Evolutionary conservation across 2,113 vertebrate species (phyloP).

Genomic region (Axis porcinus): DNA sequence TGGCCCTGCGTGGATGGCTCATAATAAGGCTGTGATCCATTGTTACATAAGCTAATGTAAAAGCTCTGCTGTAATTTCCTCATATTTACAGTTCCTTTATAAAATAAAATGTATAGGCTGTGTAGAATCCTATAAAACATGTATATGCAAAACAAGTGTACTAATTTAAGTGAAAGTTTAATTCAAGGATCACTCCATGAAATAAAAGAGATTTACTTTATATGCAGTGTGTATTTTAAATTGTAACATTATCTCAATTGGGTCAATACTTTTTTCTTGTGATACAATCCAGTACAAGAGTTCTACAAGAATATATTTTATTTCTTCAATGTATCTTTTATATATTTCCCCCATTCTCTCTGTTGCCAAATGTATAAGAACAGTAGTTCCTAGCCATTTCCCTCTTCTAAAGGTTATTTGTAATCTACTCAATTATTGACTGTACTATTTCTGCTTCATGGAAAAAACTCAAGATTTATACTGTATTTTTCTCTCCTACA

Average conservation of each 20-base stretch:
- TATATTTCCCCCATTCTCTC: not conserved
- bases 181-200: not conserved
- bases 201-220: not conserved
- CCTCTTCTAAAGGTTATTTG: not conserved
- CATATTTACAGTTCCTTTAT: not conserved
- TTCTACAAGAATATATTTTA: not conserved
- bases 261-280: not conserved
- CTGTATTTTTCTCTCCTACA: not conserved
- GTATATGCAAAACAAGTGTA: not conserved
- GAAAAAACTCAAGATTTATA: not conserved
- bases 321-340: not conserved
- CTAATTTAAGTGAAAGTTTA: not conserved
- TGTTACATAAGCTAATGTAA: not conserved
- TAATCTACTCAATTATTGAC: not conserved
- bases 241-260: not conserved
- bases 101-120: not conserved
- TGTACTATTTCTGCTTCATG: not conserved
- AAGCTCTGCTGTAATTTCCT: not conserved
- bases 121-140: not conserved
- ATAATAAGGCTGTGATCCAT: not conserved
- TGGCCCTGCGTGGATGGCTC: not conserved
- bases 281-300: not conserved
- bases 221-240: not conserved
- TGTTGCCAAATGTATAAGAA: not conserved
- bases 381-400: not conserved